Evolutionary conservation across 64 coral and sea anemone species (phyloP).

Genomic region (Dendronephthya gigantea): DNA sequence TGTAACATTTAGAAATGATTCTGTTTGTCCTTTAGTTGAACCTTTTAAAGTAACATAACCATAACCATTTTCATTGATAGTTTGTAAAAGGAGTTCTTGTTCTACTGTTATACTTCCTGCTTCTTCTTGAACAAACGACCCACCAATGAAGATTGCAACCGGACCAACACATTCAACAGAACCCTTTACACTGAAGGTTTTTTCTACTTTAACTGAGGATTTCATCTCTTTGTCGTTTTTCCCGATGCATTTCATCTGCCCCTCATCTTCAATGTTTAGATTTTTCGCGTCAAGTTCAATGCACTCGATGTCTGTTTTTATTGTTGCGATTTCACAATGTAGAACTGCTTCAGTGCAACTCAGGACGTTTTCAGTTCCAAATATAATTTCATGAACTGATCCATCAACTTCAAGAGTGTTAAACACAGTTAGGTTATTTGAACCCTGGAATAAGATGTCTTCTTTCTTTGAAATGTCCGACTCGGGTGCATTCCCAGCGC

Average conservation of each 20-base stretch:
- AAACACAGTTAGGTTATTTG: not conserved
- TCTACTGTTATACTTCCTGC: slow-evolving; percentile 14
- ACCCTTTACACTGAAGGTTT: slow-evolving; percentile 14
- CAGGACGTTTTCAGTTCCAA: slow-evolving; percentile 22
- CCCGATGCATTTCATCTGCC: slow-evolving; percentile 21
- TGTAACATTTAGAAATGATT: slow-evolving; percentile 32
- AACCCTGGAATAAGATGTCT: slow-evolving; percentile 24
- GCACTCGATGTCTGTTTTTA: slow-evolving; percentile 29
- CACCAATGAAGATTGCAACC: slow-evolving; percentile 24
- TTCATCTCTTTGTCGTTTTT: not conserved
- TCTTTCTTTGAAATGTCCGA: not conserved
- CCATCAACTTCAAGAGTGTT: slow-evolving; percentile 11
- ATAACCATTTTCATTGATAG: slow-evolving; percentile 5
- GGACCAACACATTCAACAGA: slow-evolving; percentile 30
- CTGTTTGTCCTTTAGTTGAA: slow-evolving; percentile 19
- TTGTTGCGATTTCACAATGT: slow-evolving; percentile 15
- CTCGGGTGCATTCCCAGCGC: not conserved
- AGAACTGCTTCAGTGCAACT: slow-evolving; percentile 28
- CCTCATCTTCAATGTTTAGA: slow-evolving; percentile 15
- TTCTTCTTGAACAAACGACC: slow-evolving; percentile 23
- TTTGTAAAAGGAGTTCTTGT: slow-evolving; percentile 8
- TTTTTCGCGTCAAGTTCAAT: slow-evolving; percentile 17
- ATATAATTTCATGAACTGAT: slow-evolving; percentile 35
- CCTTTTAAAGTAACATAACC: slow-evolving; percentile 21
- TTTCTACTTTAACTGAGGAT: slow-evolving; percentile 29